Percentiles rank a stretch among this genome's conserved stretches.
Conservation (phyloP, 2,888 invertebrate genomes). For the Hermodice carunculata region DNA sequence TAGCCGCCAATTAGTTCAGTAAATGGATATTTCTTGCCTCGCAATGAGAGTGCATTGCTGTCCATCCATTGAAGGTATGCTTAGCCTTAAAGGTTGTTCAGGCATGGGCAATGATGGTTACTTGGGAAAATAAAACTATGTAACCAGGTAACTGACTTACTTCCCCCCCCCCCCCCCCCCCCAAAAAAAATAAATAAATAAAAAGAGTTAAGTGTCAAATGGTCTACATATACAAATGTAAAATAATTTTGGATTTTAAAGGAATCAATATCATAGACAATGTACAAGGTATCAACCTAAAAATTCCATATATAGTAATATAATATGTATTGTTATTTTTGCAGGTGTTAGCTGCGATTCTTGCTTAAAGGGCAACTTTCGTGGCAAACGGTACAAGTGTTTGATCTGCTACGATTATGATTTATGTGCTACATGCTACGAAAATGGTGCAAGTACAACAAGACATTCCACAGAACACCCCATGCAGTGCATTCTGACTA, state of each 20-base stretch:
- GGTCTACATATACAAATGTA: background rate
- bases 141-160: too few relatives aligned
- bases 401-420: constrained; percentile 99
- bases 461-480: constrained; percentile 97
- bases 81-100: too few relatives aligned
- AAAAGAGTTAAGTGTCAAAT: too few relatives aligned
- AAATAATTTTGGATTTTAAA: background rate
- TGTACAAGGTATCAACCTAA: too few relatives aligned
- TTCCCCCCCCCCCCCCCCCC: too few relatives aligned
- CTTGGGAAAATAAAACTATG: too few relatives aligned
- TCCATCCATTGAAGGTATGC: too few relatives aligned
- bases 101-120: too few relatives aligned
- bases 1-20: too few relatives aligned
- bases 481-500: constrained; percentile 98
- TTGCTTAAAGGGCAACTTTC: constrained; percentile 97
- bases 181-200: too few relatives aligned
- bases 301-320: constrained; percentile 1
- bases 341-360: constrained; percentile 98
- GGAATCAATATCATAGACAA: background rate
- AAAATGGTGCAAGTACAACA: constrained; percentile 71
- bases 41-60: too few relatives aligned
- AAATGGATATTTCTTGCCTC: too few relatives aligned
- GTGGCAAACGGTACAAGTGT: constrained; percentile 98
- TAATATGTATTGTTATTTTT: constrained; percentile 29
- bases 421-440: constrained; percentile 96